Percentiles rank a stretch among this genome's conserved stretches.
Conservation (phyloP, 1,140 invertebrate genomes). For the Pteromalus puparum region DNA sequence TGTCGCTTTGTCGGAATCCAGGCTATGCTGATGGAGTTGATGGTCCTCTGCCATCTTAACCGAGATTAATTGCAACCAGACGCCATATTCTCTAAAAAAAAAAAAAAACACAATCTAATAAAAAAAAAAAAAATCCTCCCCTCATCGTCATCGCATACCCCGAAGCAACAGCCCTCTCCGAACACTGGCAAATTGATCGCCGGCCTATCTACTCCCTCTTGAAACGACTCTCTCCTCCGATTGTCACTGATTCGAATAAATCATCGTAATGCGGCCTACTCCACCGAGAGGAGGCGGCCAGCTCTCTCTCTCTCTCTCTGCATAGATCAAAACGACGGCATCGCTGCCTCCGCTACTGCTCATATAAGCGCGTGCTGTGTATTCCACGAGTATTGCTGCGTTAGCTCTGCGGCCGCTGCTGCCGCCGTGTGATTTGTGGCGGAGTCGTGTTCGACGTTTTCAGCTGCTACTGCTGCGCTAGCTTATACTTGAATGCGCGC, state of each 20-base stretch:
- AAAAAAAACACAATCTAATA: too few relatives aligned
- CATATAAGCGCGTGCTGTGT: slow-evolving; percentile 7
- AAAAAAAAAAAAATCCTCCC: neutral
- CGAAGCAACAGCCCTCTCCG: neutral
- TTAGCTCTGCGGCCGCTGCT: neutral
- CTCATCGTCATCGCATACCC: too few relatives aligned
- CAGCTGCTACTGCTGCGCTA: neutral
- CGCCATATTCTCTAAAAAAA: too few relatives aligned
- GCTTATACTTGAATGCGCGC: neutral
- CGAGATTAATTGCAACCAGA: neutral
- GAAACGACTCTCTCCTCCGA: neutral
- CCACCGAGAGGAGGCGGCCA: too few relatives aligned
- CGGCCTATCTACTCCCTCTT: neutral
- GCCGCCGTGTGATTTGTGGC: slow-evolving; percentile 24
- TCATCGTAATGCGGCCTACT: slow-evolving; percentile 25
- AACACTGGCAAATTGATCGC: slow-evolving; percentile 15
- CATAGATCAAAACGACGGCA: slow-evolving; percentile 2
- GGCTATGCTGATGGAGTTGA: too few relatives aligned
- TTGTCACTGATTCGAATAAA: slow-evolving; percentile 24
- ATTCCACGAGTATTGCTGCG: neutral
- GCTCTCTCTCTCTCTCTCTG: too few relatives aligned
- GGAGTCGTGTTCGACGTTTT: slow-evolving; percentile 22
- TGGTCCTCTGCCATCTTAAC: too few relatives aligned
- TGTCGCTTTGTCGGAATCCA: neutral
- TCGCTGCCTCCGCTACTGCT: neutral